phyloP scores from a whole-genome alignment of 2,888 invertebrate species.

The Empis livida region DNA sequence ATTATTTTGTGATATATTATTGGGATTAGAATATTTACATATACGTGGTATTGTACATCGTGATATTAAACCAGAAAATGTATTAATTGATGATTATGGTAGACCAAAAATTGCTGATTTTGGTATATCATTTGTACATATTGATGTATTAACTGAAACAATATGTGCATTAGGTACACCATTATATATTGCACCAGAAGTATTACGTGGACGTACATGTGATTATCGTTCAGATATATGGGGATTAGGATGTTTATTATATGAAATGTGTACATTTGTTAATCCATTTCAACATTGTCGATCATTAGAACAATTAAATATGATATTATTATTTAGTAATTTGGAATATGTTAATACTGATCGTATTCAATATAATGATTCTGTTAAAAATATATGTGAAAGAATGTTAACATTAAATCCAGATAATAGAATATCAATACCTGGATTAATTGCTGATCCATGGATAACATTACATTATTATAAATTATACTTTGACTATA shows the following conservation, averaged over 20 bases:
- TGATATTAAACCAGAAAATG: conserved; percentile 64
- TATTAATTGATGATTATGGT: conserved; percentile 50
- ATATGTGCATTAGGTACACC: conserved; percentile 46
- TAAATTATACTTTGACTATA: conserved; percentile 27
- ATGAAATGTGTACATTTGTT: conserved; percentile 41
- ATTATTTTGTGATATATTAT: conserved; percentile 34
- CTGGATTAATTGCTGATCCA: conserved; percentile 21
- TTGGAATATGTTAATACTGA: no score
- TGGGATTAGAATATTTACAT: conserved; percentile 32
- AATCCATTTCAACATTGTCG: conserved; percentile 21
- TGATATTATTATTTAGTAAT: no score
- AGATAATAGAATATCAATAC: conserved; percentile 22
- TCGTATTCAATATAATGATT: conserved; percentile 7
- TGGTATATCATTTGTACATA: conserved; percentile 39
- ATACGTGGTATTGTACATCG: conserved; percentile 39
- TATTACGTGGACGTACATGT: conserved; percentile 49
- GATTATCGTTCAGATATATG: conserved; percentile 61
- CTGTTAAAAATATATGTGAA: conserved; percentile 24
- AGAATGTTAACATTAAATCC: conserved; percentile 24
- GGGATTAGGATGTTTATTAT: conserved; percentile 59
- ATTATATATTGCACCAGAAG: conserved; percentile 61
- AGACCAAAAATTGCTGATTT: conserved; percentile 60
- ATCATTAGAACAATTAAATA: conserved; percentile 6
- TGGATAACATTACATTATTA: conserved; percentile 23
- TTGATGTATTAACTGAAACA: conserved; percentile 11